Evolutionary conservation across 1,140 invertebrate species (phyloP), one percentile per base, ranked within the genome.

Genomic region (Melitaea cinxia): DNA sequence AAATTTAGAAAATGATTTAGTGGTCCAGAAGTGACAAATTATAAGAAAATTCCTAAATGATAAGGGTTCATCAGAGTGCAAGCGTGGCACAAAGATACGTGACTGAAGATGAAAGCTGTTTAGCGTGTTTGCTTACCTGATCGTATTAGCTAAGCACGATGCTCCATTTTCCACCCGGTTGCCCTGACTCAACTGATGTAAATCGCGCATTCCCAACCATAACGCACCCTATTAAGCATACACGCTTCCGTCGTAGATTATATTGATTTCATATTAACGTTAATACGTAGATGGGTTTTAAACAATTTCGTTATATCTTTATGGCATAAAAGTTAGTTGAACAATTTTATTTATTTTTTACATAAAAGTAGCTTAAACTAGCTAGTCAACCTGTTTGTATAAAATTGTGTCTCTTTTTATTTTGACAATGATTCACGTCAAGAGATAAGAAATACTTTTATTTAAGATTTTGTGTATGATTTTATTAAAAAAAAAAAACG

Each of bases 81-180:
- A 73, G 70, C 73, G 67, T 68, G 73, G 73, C 70, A 72, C 75
- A 69, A 76, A 77, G 72, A 88, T 84, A 83, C 73, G 70, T 80
- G 77, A 83, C 65, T 84, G 86, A 85, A 90, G 88, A 90, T 90
- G 86, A 90, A 90, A 90, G 88, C 87, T 69, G 59, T 66, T 69
- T 75, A 82, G 75, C 81, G 81, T 85, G 78, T 87, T 86, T 88
- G 85, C 78, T 83, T 83, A 83, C 77, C 75, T 89, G 85, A 89
- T 89, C 88, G 82, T 80, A 90, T 89, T 86, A 89, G 83, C 80
- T 83, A 87, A 83, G 80, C 82, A 85, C 76, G 74, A 65, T 70
- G 83, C 82, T 85, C 80, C 80, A 85, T 83, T 88, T 89, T 87
- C 83, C 85, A 74, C 79, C 74, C 77, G 65, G 74, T 54, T 83